A percentile compares a stretch with the other conserved stretches of the same genome.
These are phyloP conservation scores for Phylloscopus collybita DNA, from an alignment of 2,797 vertebrate species.

Conservation along the genomic window DNA sequence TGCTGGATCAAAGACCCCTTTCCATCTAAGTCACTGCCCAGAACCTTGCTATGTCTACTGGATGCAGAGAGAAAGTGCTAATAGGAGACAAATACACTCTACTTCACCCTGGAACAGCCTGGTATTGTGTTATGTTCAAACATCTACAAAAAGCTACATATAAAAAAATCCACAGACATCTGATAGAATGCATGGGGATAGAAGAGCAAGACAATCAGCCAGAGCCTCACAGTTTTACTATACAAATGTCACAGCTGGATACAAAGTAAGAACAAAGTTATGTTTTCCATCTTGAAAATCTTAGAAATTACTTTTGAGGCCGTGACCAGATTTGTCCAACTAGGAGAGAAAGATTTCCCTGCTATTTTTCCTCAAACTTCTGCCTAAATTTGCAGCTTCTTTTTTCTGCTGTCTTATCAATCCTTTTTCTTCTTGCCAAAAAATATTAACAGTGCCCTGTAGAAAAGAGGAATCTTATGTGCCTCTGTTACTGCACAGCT, in stretches of 20 bases:
- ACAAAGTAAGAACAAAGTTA: background rate
- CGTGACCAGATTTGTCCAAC: background rate
- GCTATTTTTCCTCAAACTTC: background rate
- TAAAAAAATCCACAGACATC: background rate
- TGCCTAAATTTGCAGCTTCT: background rate
- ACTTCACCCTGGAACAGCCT: background rate
- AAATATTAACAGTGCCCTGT: background rate
- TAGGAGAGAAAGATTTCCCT: background rate
- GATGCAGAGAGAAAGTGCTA: background rate
- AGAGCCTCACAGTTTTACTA: background rate
- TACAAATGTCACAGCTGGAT: background rate
- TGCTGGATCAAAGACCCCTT: background rate
- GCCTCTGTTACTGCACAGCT: background rate
- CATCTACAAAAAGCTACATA: background rate
- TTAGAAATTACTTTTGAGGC: background rate
- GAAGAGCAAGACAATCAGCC: background rate
- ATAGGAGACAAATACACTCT: background rate
- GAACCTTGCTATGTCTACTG: background rate
- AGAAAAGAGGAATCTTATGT: background rate
- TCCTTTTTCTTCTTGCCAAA: background rate
- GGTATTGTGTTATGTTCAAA: background rate
- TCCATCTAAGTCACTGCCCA: background rate
- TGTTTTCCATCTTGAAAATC: background rate
- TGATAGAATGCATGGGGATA: background rate
- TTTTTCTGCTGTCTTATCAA: background rate